A percentile compares a stretch with the other conserved stretches of the same genome.
Evolutionary conservation across 1,140 invertebrate genomes (phyloP).

Genomic region (Calephelis virginiensis): DNA sequence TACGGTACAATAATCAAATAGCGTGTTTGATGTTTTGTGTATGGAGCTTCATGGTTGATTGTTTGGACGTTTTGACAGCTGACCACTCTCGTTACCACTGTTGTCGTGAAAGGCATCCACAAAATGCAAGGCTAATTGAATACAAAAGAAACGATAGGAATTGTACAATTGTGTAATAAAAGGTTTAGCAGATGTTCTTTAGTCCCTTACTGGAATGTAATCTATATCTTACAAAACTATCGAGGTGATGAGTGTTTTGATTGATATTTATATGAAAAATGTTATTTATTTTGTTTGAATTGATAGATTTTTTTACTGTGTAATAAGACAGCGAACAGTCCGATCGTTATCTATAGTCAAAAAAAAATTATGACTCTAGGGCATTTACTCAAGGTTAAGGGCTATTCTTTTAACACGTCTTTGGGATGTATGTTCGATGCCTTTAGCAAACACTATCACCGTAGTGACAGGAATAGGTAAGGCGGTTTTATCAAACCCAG

Average conservation of each 20-base stretch:
- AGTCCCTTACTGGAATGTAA: neutral
- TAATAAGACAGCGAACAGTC: no score
- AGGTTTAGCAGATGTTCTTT: slow-evolving; percentile 5
- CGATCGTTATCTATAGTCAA: no score
- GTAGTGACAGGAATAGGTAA: no score
- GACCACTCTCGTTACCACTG: slow-evolving; percentile 75
- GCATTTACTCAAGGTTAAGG: no score
- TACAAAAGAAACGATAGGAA: slow-evolving; percentile 75
- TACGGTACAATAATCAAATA: neutral
- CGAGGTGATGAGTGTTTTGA: neutral
- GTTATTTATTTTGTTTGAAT: no score
- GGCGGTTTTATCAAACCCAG: no score
- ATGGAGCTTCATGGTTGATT: slow-evolving; percentile 49
- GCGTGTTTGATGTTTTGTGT: slow-evolving; percentile 1
- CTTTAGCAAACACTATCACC: no score
- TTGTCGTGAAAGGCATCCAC: slow-evolving; percentile 73
- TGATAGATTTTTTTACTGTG: no score
- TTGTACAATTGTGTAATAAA: slow-evolving; percentile 53
- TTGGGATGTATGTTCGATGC: no score
- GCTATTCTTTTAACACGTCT: no score
- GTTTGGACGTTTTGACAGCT: slow-evolving; percentile 77
- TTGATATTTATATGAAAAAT: no score
- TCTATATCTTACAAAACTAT: neutral
- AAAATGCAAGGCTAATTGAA: slow-evolving; percentile 77
- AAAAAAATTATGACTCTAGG: no score